Evolutionary conservation across 2,797 vertebrate species (phyloP), one percentile per base, ranked within the genome.

Genomic region (Rhabdophis nuchalis): DNA sequence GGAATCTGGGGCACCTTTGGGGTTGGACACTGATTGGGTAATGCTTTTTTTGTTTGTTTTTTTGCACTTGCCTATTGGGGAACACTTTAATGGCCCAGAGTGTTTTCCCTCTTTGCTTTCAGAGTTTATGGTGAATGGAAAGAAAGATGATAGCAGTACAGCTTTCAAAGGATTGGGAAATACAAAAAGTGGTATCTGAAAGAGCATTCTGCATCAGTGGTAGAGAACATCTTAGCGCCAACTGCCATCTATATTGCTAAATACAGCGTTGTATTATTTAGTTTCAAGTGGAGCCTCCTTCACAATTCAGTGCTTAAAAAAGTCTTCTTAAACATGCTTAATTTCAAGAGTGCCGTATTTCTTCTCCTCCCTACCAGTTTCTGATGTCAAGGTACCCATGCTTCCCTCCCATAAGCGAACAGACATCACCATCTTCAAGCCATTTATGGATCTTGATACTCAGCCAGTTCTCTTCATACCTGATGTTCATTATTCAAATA

Each of bases 391-490:
- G 95, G 97, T 98, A 68, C 97, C 98, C 0, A 97, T 99, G 93
- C 97, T 99, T 5, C 98, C 99, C 96, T 97, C 97, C 0, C 97
- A 98, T 95, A 99, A 99, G 93, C 98, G 98, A 85, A 98, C 98
- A 0, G 99, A 99, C 72, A 97, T 99, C 96, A 99, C 99, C 0
- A 93, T 98, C 93, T 99, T 99, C 97, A 99, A 99, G 97, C 98
- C 98, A 94, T 98, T 99, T 96, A 96, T 96, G 0, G 99, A 99
- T 92, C 96, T 98, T 0, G 99, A 99, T 92, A 99, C 99, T 1
- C 99, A 99, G 97, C 99, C 99, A 0, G 99, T 99, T 60, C 99
- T 99, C 32, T 99, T 99, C 96, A 99, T 99, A 77, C 99, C 99
- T 0, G 99, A 99, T 1, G 97, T 99, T 93, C 99, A 99, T 96